Percentiles rank a stretch among this genome's conserved stretches.
Evolutionary conservation across 1,140 invertebrate genomes (phyloP).

Genomic region (Ooceraea biroi): DNA sequence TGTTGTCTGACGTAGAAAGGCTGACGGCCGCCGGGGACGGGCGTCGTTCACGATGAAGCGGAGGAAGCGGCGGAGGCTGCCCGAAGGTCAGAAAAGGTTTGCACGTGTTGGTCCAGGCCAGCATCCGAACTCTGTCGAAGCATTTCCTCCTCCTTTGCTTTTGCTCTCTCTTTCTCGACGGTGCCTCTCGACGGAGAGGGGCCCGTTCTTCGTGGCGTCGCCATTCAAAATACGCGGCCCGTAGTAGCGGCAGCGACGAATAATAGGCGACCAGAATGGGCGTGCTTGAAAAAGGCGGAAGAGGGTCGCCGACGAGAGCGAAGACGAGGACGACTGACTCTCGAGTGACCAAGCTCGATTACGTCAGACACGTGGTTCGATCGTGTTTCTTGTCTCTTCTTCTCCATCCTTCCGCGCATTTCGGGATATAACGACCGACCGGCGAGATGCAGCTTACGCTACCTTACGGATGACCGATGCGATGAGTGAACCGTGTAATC

Average conservation of each 20-base stretch:
- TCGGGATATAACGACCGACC: slow-evolving; percentile 55
- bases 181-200: slow-evolving; percentile 45
- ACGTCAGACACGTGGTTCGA: slow-evolving; percentile 56
- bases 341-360: slow-evolving; percentile 76
- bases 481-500: neutral
- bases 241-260: slow-evolving; percentile 75
- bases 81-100: slow-evolving; percentile 70
- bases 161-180: slow-evolving; percentile 24
- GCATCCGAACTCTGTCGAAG: neutral
- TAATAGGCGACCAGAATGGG: slow-evolving; percentile 63
- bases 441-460: neutral
- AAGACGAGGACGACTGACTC: slow-evolving; percentile 63
- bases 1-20: slow-evolving; percentile 73
- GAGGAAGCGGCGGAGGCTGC: slow-evolving; percentile 36
- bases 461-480: slow-evolving; percentile 1
- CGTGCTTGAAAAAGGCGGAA: slow-evolving; percentile 29
- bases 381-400: slow-evolving; percentile 43
- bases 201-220: slow-evolving; percentile 66
- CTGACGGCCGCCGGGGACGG: slow-evolving; percentile 65
- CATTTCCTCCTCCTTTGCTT: too few species aligned
- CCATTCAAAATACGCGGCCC: slow-evolving; percentile 79
- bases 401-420: slow-evolving; percentile 5
- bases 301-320: slow-evolving; percentile 50
- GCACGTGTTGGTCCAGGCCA: slow-evolving; percentile 64
- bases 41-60: slow-evolving; percentile 48